Evolutionary conservation across 2,888 invertebrate genomes (phyloP).

Genomic region (Malacosoma neustria): DNA sequence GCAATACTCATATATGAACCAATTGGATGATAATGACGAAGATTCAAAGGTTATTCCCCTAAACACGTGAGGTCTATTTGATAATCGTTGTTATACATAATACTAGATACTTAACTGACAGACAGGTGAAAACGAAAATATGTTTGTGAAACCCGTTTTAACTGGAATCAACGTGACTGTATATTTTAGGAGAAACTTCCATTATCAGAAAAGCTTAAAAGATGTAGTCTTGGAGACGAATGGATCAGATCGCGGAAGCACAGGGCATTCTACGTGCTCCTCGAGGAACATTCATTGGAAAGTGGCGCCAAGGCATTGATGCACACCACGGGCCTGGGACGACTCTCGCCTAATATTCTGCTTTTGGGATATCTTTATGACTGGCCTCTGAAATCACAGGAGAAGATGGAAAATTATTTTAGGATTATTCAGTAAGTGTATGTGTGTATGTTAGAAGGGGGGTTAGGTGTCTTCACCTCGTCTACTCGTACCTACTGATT

Average conservation of each 20-base stretch:
- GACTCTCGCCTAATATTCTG: constrained; percentile 92
- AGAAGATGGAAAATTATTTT: constrained; percentile 90
- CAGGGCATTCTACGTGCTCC: constrained; percentile 89
- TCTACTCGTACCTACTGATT: too few relatives aligned
- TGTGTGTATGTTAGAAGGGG: not conserved
- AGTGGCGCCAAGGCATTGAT: constrained; percentile 86
- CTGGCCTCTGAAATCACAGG: constrained; percentile 81
- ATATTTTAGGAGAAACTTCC: constrained; percentile 7
- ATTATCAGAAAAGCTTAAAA: constrained; percentile 5
- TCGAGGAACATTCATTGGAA: constrained; percentile 83
- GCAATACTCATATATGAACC: too few relatives aligned
- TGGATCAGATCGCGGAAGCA: constrained; percentile 87
- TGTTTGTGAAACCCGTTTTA: too few relatives aligned
- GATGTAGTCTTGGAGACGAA: constrained; percentile 69
- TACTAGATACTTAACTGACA: too few relatives aligned
- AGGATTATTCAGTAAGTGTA: constrained; percentile 91
- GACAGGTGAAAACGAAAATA: too few relatives aligned
- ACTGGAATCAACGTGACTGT: not conserved
- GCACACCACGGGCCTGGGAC: constrained; percentile 92
- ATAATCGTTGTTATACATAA: too few relatives aligned
- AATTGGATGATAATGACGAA: too few relatives aligned
- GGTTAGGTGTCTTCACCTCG: not conserved
- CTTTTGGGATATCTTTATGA: constrained; percentile 95
- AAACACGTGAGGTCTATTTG: too few relatives aligned
- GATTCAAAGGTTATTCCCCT: too few relatives aligned